A percentile compares a stretch with the other conserved stretches of the same genome.
Conservation (phyloP, 2,797 vertebrate species). For the Semotilus atromaculatus region DNA sequence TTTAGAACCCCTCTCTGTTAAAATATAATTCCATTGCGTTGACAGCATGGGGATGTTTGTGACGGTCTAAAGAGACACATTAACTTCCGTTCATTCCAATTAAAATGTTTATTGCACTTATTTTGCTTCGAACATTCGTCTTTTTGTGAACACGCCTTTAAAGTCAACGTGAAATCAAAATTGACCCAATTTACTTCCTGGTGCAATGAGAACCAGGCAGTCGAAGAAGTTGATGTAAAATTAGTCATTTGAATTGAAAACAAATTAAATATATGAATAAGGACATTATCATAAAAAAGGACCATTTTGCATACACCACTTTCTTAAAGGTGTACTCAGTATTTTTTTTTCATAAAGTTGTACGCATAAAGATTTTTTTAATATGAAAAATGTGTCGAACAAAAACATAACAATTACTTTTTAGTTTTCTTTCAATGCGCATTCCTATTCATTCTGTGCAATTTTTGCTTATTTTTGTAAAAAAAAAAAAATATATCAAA, state of each 20-base stretch:
- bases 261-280: no score
- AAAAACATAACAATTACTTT: background rate
- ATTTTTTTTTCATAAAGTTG: background rate
- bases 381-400: background rate
- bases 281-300: no score
- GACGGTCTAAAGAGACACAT: background rate
- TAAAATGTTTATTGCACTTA: background rate
- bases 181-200: background rate
- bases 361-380: background rate
- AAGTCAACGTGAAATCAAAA: constrained; percentile 7
- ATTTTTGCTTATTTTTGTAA: background rate
- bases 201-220: no score
- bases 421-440: background rate
- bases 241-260: no score
- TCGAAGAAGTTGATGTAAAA: no score
- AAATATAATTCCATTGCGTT: background rate
- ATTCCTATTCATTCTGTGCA: background rate
- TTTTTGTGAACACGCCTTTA: constrained; percentile 1
- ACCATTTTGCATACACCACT: no score
- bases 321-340: background rate
- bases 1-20: background rate
- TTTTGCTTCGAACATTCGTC: background rate
- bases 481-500: no score
- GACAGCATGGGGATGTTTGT: background rate
- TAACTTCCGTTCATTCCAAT: background rate